phyloP scores from a whole-genome alignment of 2,113 vertebrate genomes.

The Notothenia rossii region DNA sequence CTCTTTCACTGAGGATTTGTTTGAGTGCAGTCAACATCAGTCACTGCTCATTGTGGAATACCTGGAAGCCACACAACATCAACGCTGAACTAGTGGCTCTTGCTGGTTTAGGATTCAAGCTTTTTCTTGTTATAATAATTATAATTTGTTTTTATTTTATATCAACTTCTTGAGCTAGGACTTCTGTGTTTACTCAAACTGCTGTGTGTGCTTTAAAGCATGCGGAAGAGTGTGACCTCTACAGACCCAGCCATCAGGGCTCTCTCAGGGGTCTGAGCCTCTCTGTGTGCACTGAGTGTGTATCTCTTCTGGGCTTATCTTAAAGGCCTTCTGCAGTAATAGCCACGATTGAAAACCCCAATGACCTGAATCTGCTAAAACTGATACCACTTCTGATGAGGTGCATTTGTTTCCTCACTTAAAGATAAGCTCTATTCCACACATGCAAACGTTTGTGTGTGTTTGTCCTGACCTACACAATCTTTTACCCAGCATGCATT shows the following conservation, averaged over 20 bases:
- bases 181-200: constrained; percentile 36
- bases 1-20: constrained; percentile 59
- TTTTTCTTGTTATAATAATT: neutral
- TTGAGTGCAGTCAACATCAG: constrained; percentile 62
- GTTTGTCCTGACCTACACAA: constrained; percentile 13
- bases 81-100: constrained; percentile 6
- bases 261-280: constrained; percentile 47
- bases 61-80: constrained; percentile 45
- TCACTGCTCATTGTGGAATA: constrained; percentile 60
- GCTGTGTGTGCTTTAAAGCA: constrained; percentile 65
- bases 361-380: constrained; percentile 46
- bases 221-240: constrained; percentile 54
- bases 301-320: constrained; percentile 70
- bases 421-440: constrained; percentile 61
- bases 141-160: too few species aligned
- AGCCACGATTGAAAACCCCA: constrained; percentile 44
- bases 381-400: constrained; percentile 41
- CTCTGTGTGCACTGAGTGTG: constrained; percentile 37
- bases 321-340: constrained; percentile 67
- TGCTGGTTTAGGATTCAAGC: constrained; percentile 3
- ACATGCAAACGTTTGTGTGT: constrained; percentile 33
- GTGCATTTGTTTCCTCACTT: constrained; percentile 43
- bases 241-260: constrained; percentile 27
- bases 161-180: neutral
- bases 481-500: constrained; percentile 21